phyloP scores from a whole-genome alignment of 2,888 invertebrate genomes.

The Troides aeacus region DNA sequence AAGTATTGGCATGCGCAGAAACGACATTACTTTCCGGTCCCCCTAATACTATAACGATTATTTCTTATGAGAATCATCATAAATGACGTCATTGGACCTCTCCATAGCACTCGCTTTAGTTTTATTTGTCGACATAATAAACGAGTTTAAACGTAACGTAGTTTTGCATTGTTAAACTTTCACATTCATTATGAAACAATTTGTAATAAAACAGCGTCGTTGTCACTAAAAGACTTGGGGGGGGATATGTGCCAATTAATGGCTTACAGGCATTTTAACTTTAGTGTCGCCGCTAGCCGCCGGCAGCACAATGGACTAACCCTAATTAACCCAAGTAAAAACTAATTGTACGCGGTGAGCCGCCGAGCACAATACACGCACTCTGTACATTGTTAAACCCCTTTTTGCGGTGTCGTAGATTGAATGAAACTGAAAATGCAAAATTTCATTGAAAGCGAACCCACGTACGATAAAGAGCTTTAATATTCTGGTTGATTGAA shows the following conservation, averaged over 20 bases:
- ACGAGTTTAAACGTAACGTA: neutral
- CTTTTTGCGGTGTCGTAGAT: conserved; percentile 7
- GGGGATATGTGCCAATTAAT: conserved; percentile 38
- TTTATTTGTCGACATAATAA: neutral
- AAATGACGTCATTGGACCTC: neutral
- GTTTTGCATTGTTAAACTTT: neutral
- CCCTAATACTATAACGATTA: too few species aligned
- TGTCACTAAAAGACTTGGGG: conserved; percentile 22
- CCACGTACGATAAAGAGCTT: neutral
- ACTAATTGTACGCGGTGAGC: conserved; percentile 63
- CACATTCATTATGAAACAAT: conserved; percentile 1
- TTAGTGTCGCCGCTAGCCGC: conserved; percentile 38
- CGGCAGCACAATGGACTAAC: conserved; percentile 63
- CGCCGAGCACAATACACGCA: conserved; percentile 35
- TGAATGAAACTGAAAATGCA: conserved; percentile 2
- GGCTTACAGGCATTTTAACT: conserved; percentile 43
- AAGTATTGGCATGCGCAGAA: too few species aligned
- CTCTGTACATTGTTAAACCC: conserved; percentile 4
- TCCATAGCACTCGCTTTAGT: neutral
- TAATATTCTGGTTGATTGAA: neutral
- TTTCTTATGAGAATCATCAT: too few species aligned
- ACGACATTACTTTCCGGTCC: too few species aligned
- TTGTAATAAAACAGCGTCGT: conserved; percentile 1
- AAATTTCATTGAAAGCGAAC: neutral
- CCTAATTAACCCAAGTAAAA: conserved; percentile 73